Percentiles rank a stretch among this genome's conserved stretches.
These are phyloP conservation scores for Clivina fossor DNA, from an alignment of 2,888 invertebrate genomes.

Conservation along the genomic window DNA sequence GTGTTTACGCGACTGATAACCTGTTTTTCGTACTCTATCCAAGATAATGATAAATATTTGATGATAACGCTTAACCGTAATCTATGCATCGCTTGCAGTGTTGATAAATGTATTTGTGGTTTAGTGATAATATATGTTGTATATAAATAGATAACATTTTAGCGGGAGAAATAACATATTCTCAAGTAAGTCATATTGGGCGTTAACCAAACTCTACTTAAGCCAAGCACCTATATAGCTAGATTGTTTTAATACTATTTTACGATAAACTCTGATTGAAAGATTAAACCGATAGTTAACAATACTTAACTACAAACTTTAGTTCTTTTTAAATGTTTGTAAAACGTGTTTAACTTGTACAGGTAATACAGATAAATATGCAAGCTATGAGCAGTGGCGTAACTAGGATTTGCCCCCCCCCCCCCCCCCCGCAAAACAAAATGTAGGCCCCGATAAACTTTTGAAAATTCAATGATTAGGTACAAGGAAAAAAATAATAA, in stretches of 20 bases:
- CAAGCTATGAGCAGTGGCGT: background rate
- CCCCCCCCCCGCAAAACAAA: too few species aligned
- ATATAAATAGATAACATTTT: background rate
- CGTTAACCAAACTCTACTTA: constrained; percentile 8
- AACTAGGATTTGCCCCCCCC: too few species aligned
- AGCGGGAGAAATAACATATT: constrained; percentile 13
- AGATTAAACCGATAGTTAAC: too few species aligned
- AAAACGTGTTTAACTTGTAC: too few species aligned
- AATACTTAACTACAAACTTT: constrained; percentile 3
- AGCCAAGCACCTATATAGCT: constrained; percentile 14
- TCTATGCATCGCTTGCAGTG: background rate
- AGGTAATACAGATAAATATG: background rate
- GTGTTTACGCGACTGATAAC: background rate
- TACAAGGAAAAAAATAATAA: too few species aligned
- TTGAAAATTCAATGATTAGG: too few species aligned
- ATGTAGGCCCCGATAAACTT: too few species aligned
- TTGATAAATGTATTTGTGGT: background rate
- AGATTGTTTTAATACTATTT: too few species aligned
- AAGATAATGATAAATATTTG: background rate
- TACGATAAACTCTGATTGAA: too few species aligned
- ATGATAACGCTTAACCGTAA: background rate
- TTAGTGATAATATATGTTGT: background rate
- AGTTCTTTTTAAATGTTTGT: background rate
- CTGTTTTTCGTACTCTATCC: constrained; percentile 1
- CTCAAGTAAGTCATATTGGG: constrained; percentile 15